These are phyloP conservation scores for Neodiprion pinetum DNA, from an alignment of 1,140 invertebrate species.

Conservation along the genomic window DNA sequence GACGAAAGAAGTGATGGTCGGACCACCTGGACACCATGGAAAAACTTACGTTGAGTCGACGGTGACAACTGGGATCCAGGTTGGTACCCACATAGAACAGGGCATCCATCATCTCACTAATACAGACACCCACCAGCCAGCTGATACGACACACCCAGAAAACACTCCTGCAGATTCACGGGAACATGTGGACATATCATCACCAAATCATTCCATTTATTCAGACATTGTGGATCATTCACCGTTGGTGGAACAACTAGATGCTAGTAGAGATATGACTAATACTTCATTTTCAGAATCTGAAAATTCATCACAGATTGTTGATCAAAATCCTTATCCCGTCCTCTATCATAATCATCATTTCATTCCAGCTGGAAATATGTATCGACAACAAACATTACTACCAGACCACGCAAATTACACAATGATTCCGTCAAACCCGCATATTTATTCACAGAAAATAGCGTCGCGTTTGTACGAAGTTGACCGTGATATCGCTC, in stretches of 20 bases:
- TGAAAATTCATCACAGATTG: slow-evolving; percentile 33
- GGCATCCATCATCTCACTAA: slow-evolving; percentile 56
- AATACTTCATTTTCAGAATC: slow-evolving; percentile 36
- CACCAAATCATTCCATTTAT: slow-evolving; percentile 58
- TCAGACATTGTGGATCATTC: slow-evolving; percentile 49
- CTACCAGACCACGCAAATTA: slow-evolving; percentile 45
- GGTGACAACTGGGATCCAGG: slow-evolving; percentile 61
- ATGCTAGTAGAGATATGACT: slow-evolving; percentile 39
- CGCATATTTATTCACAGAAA: slow-evolving; percentile 24
- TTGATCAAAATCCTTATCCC: slow-evolving; percentile 46
- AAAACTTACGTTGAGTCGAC: slow-evolving; percentile 64
- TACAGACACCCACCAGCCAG: slow-evolving; percentile 58
- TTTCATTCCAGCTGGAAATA: slow-evolving; percentile 37
- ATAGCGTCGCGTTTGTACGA: slow-evolving; percentile 25
- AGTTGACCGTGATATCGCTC: background rate
- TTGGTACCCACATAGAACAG: slow-evolving; percentile 59
- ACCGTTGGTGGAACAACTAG: slow-evolving; percentile 29
- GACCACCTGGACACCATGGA: slow-evolving; percentile 45
- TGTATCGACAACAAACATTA: slow-evolving; percentile 53
- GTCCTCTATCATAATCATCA: slow-evolving; percentile 48
- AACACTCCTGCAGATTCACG: slow-evolving; percentile 55
- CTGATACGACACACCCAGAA: slow-evolving; percentile 61
- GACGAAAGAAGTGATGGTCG: slow-evolving; percentile 50
- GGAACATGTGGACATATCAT: slow-evolving; percentile 56
- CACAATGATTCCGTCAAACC: slow-evolving; percentile 29